Conservation (phyloP, 2,113 vertebrate genomes). For the Asarcornis scutulata region DNA sequence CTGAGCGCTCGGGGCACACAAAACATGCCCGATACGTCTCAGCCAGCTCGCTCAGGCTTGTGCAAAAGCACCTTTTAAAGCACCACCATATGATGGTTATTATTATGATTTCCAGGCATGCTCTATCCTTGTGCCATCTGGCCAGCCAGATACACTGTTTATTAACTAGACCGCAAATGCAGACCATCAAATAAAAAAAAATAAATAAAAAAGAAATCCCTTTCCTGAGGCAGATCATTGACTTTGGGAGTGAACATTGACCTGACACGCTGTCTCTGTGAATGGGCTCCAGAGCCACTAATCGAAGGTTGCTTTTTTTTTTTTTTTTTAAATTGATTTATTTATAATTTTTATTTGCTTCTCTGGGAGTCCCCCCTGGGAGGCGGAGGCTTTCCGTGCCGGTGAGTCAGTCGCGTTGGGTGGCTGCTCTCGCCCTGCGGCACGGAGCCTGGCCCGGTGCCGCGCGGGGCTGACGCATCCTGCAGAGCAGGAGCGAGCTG, state of each 20-base stretch:
- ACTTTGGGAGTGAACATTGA: constrained; percentile 70
- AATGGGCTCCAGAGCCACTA: constrained; percentile 4
- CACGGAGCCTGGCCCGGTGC: not conserved
- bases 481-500: not conserved
- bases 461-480: not conserved
- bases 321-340: not conserved
- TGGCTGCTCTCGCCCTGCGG: not conserved
- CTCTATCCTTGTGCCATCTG: not conserved
- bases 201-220: not conserved
- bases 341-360: not conserved
- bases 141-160: constrained; percentile 33
- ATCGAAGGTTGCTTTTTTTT: constrained; percentile 8
- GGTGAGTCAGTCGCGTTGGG: not conserved
- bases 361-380: not conserved
- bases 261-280: constrained; percentile 55
- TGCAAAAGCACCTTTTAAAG: not conserved
- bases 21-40: not conserved
- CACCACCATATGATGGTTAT: not conserved
- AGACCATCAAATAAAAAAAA: constrained; percentile 32
- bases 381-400: not conserved
- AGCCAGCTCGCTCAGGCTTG: not conserved
- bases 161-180: constrained; percentile 57
- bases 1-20: not conserved
- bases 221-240: constrained; percentile 31
- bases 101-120: not conserved